Evolutionary conservation across 2,797 vertebrate genomes (phyloP), one percentile per base, ranked within the genome.

Genomic region (Todus mexicanus): DNA sequence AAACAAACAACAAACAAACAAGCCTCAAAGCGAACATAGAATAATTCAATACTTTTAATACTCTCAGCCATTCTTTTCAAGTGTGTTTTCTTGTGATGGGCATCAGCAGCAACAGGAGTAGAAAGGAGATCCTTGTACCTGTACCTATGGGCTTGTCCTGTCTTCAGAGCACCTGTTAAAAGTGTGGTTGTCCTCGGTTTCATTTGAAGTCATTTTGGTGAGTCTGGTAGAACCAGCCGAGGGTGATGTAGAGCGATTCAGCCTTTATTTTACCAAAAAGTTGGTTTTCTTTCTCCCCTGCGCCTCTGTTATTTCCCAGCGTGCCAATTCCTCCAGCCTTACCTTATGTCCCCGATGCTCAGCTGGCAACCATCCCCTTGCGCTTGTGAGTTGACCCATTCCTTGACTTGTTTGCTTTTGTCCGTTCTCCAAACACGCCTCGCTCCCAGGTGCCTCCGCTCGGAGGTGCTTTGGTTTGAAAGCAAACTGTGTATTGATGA

Each of bases 401-500:
- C 38, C 68, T 54, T 60, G 79, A 40, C 66, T 51, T 56, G 76
- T 83, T 64, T 68, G 27, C 80, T 60, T 59, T 15, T 12, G 61
- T 33, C 80, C 23, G 12, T 19, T 68, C 50, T 51, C 37, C 92
- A 88, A 40, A 33, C 17, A 15, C 3, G 4, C 51, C 76, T 48
- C 25, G 43, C 25, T 71, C 68, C 82, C 33, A 48, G 45, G 29
- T 40, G 48, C 74, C 59, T 64, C 35, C 4, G 6, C 42, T 17
- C 26, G 50, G 9, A 60, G 78, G 12, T 38, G 53, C 82, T 75
- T n/a, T 2, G 1, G 53, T 4, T 3, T 2, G 68, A 54, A 73
- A 63, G 40, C 33, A 33, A 7, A 8, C 59, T 15, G 1, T 3
- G 0, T 8, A 1, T 12, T 10, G 33, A 11, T 23, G 63, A 10